Base-by-base conservation (phyloP, 2,113 vertebrate genomes). In the Barnardius zonarius region DNA sequence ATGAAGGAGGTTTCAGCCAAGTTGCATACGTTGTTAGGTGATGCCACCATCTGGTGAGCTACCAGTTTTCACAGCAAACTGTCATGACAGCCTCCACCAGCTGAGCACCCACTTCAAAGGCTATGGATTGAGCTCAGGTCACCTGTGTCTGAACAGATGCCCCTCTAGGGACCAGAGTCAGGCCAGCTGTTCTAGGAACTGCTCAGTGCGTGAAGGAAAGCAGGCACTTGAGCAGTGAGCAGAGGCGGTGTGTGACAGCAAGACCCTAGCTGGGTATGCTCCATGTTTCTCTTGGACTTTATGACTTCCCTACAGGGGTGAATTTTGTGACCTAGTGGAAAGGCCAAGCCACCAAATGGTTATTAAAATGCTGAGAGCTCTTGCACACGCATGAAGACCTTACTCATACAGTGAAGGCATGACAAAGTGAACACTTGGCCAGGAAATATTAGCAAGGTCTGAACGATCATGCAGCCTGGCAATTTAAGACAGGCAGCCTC, bases 11-110 rank as follows among this genome's bases (percentile, higher is more conserved):
- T 7, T 74, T 80, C 70, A 66, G 62, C 13, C 16, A 63, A 74
- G 23, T 54, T 90, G 24, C 23, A 12, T 86, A 77, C 23, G 7
- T 86, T 69, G 64, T 67, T 92, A 51, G 86, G 30, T 44, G 64
- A 88, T 75, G 85, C 61, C 88, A 95, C 72, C 87, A 80, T 66
- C 90, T 92, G 80, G 72, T 59, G 31, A 83, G 19, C 13, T 68
- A 68, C 31, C 30, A 63, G 67, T 85, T 88, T 92, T 83, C 72
- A 61, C 59, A 83, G 33, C 9, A 74, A 8, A 73, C 24, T 63
- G 17, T 85, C 59, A 43, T 27, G 11, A 87, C 54, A 80, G 13
- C 2, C 4, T 28, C 44, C 59, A 83, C 9, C 51, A 69, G 28
- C n/a, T 55, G 22, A 86, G 23, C 7, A 55, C 20, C 25, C 19